Base-by-base conservation (phyloP, 2,113 vertebrate species). In the Setophaga coronata region DNA sequence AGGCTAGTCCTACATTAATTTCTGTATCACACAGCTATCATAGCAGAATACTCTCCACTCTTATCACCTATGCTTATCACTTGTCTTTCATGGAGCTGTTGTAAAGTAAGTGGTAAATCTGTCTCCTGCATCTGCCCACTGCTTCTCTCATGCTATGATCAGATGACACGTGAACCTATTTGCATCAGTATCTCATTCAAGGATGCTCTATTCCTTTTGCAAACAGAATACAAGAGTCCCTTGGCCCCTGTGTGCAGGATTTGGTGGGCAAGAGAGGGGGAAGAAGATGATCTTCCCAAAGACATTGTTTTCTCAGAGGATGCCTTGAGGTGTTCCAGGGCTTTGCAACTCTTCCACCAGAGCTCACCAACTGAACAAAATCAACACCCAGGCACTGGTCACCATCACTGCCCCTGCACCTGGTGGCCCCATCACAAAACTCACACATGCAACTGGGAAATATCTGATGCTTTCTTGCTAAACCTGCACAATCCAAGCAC, bases 331-430 rank as follows among this genome's bases (percentile, higher is more conserved):
- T 43, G 58, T 28, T 51, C 29, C 65, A 65, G 48, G 3, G 2
- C 42, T 73, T 80, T 56, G 14, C 72, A 69, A 51, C 2, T 8
- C 58, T 43, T 29, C 43, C 31, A 43, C 24, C 24, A 69, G 14
- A 69, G 20, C 18, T 34, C 45, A 43, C 25, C 4, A 17, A 19
- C 48, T 20, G 50, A 87, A 90, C 19, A 15, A 65, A 61, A 62
- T 16, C 17, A 14, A 1, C 5, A 1, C 14, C 8, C 29, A 34
- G 25, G 19, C 25, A 43, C 13, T 2, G 0, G 34, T 31, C 28
- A 62, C 53, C 25, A n/a, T 73, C 9, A 3, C 18, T 38, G 31
- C 4, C 25, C 64, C 21, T 17, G 16, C 11, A n/a, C 18, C 15
- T 13, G 1, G 29, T 6, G 1, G 28, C 51, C 34, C 23, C 5